Evolutionary conservation across 2,113 vertebrate genomes (phyloP), one percentile per base, ranked within the genome.

Genomic region (Electrona antarctica): DNA sequence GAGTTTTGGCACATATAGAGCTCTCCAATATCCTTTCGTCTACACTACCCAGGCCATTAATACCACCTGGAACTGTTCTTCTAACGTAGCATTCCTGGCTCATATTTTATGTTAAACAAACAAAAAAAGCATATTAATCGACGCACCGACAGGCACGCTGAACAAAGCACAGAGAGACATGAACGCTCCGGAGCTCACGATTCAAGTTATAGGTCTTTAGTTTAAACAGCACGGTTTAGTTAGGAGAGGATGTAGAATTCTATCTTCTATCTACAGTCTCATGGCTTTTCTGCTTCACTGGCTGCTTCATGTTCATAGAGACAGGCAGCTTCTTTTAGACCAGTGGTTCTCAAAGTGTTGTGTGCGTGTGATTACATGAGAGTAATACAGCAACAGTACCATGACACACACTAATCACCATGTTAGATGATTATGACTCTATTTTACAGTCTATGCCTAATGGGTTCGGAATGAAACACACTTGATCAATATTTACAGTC

Each of bases 401-500:
- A 81, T 86, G 69, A 81, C 72, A 71, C 74, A 87, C 77, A 89
- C 83, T 57, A 80, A 81, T 71, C 77, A 89, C 77, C 45, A 72
- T 57, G 41, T 85, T 66, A 90, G 83, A 41, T 41, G 33, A 41
- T 85, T 83, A 83, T 76, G 83, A 87, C 82, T 50, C n/a, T 10
- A 21, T 57, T 82, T 76, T 67, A 84, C 56, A 79, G 77, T 84
- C 85, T 73, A 74, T 64, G 78, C 74, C 69, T 83, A n/a, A 82
- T 80, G 66, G 77, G 61, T 70, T 82, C 51, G 78, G 71, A 83
- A 76, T 85, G 79, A 83, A 85, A 85, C 82, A 74, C 77, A 85
- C 69, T 57, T 76, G n/a, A 59, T 69, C 15, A 69, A 67, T 92
- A 92, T 92, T 88, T 91, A 92, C 91, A 92, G 69, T 89, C 86